Conservation (phyloP, 2,113 vertebrate genomes). For the Pholis gunnellus region DNA sequence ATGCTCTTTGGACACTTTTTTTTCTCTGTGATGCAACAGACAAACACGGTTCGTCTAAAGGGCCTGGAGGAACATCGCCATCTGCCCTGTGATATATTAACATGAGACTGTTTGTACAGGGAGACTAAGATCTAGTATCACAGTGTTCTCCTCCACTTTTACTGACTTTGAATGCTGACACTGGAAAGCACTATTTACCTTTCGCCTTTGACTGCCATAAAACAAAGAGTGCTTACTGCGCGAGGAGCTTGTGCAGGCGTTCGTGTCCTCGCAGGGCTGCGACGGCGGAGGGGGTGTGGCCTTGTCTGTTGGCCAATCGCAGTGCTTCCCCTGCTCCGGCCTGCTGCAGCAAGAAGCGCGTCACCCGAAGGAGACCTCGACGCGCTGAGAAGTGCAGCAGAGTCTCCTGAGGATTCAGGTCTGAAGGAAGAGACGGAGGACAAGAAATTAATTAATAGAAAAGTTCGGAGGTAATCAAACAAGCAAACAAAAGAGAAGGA, state of each 20-base stretch:
- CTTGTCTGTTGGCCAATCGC: slow-evolving; percentile 89
- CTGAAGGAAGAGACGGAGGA: slow-evolving; percentile 73
- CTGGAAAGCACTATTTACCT: background rate
- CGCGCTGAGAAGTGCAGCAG: slow-evolving; percentile 94
- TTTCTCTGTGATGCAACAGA: slow-evolving; percentile 56
- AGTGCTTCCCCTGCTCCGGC: slow-evolving; percentile 89
- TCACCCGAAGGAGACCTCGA: slow-evolving; percentile 88
- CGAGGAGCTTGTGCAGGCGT: slow-evolving; percentile 86
- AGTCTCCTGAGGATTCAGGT: slow-evolving; percentile 89
- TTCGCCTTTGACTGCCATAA: too few relatives aligned
- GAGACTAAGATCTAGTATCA: slow-evolving; percentile 1
- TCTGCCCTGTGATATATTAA: slow-evolving; percentile 40
- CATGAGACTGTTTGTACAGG: slow-evolving; percentile 51
- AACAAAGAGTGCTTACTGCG: slow-evolving; percentile 80
- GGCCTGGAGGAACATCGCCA: slow-evolving; percentile 5
- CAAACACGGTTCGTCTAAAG: slow-evolving; percentile 35
- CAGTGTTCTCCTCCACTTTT: background rate
- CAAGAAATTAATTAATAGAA: slow-evolving; percentile 23
- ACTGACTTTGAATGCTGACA: background rate
- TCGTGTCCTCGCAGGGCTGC: slow-evolving; percentile 88
- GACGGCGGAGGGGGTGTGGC: slow-evolving; percentile 88
- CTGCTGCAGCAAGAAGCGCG: slow-evolving; percentile 90
- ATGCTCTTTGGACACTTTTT: slow-evolving; percentile 50
- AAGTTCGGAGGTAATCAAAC: slow-evolving; percentile 2
- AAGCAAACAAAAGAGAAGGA: background rate